Evolutionary conservation across 2,888 invertebrate genomes (phyloP), one percentile per base, ranked within the genome.

Genomic region (Cantharis nigra): DNA sequence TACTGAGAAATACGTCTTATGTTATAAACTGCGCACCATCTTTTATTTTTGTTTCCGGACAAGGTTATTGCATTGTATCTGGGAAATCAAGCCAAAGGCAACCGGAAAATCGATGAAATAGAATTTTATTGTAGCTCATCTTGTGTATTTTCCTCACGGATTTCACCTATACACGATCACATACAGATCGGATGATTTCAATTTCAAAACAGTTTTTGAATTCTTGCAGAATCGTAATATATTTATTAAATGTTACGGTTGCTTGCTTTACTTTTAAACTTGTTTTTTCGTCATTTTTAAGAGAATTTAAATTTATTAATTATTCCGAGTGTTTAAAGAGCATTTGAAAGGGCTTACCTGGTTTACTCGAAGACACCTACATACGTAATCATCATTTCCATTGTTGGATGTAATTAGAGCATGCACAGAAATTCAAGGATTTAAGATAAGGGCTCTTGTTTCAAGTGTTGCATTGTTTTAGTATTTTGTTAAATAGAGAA

Each of bases 91-190:
- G 67, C 71, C 76, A 65, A 65, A 65, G 65, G 76, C 71, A 73
- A 71, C 70, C 71, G 69, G 78, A 76, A 78, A 78, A 78, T 78
- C 76, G 74, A 78, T 76, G 74, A 78, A 78, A 78, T 76, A 71
- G 75, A 72, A 78, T 78, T 78, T 78, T 74, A 74, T 78, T 72
- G 75, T 77, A 77, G 74, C 71, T 67, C 74, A 74, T 78, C 76
- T 78, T 79, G 79, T 76, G 80, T 78, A 80, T 80, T 80, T 79
- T 71, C 69, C 79, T 80, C 80, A 80, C 80, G 80, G 74, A 80
- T 79, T 80, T 72, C 77, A 80, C 80, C 79, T 79, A 76, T 75
- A 72, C 70, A 49, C 78, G 78, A 67, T 78, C 80, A 80, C 80
- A 78, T 79, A 74, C 78, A 74, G 77, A 79, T 77, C 78, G 77